Evolutionary conservation across 1,140 invertebrate species (phyloP), one percentile per base, ranked within the genome.

Genomic region (Anastrepha obliqua): DNA sequence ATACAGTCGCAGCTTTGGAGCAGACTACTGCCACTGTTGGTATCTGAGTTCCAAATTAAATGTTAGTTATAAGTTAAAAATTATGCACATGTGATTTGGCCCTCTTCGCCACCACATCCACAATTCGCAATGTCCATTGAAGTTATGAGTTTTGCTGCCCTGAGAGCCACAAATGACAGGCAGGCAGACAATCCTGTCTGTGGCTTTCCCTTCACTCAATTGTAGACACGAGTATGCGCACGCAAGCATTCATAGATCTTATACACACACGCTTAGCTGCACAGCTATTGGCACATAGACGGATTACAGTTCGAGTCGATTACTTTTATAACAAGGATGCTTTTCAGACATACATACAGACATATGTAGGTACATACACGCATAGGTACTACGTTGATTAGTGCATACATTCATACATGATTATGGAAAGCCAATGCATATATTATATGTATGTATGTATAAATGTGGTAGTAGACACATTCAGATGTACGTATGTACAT

Each of bases 51-150:
- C 29, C 29, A 60, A 86, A 86, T 62, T 86, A 86, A 58, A 60
- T 17, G 85, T 60, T 86, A 62, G 85, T 62, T 86, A 86, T 62
- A 62, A 86, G 85, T 86, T 86, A 62, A 86, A 86, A 86, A 86
- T 86, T 86, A 86, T 86, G 55, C 85, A 62, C 85, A 86, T 62
- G 59, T 62, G 85, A 86, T 55, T 86, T 86, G 58, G 60, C n/a
- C 59, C 8, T 15, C 47, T 20, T 51, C 42, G 3, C 42, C 6
- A 6, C 17, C 17, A 5, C 60, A 15, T 29, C 20, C n/a, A 39
- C 17, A 81, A 2, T 5, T 7, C 11, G 20, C 74, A 20, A 42
- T 81, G 17, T 58, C 74, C n/a, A 81, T 81, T 81, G 74, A 20
- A 55, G n/a, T 81, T 81, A 29, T 81, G 74, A 81, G 74, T 81